These are phyloP conservation scores for Cyrtonyx montezumae DNA, from an alignment of 2,113 vertebrate genomes.

Conservation along the genomic window DNA sequence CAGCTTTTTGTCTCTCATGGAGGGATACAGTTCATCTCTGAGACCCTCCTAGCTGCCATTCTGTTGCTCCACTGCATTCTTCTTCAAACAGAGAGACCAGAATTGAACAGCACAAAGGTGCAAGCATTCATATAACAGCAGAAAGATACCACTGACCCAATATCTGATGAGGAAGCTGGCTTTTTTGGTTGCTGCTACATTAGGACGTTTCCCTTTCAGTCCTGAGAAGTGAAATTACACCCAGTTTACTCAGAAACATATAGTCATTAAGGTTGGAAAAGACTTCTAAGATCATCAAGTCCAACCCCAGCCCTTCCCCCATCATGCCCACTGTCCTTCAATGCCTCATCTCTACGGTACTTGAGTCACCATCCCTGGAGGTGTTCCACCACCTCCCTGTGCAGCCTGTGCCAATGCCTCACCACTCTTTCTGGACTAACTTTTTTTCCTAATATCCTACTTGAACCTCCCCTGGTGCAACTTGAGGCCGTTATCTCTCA, in stretches of 20 bases:
- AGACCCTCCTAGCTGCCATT: neutral
- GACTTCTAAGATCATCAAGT: too few relatives aligned
- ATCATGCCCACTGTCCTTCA: too few relatives aligned
- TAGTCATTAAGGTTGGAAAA: too few relatives aligned
- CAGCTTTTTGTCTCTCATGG: neutral
- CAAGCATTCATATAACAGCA: rapidly evolving
- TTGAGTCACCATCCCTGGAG: too few relatives aligned
- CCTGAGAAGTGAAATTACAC: neutral
- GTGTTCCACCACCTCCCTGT: too few relatives aligned
- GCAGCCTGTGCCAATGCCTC: too few relatives aligned
- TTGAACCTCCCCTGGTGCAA: too few relatives aligned
- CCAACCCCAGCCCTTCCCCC: too few relatives aligned
- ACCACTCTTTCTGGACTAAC: too few relatives aligned
- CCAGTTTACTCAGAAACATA: neutral
- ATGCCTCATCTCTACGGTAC: too few relatives aligned
- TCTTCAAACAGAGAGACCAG: neutral
- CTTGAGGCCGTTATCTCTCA: too few relatives aligned
- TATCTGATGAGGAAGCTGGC: neutral
- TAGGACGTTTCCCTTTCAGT: neutral
- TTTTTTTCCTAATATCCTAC: too few relatives aligned
- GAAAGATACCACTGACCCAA: neutral
- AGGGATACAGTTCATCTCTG: neutral
- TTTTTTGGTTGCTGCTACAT: neutral
- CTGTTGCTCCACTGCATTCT: neutral
- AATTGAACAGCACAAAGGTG: neutral